These are phyloP conservation scores for Caenorhabditis imperialis DNA, from an alignment of 2,888 invertebrate species.

Conservation along the genomic window DNA sequence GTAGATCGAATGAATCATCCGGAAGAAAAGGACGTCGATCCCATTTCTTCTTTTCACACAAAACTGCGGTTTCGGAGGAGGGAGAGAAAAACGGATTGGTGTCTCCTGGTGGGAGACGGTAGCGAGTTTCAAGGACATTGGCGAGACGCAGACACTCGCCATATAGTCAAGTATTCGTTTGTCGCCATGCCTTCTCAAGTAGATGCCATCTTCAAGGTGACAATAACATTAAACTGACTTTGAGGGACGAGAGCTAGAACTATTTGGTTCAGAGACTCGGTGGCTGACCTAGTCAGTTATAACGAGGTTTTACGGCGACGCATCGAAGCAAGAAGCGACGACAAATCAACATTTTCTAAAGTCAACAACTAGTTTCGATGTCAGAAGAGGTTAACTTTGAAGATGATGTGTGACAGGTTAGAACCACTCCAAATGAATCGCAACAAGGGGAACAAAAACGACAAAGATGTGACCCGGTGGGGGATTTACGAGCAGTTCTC, in stretches of 20 bases:
- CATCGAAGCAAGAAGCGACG: conserved; percentile 13
- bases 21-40: conserved; percentile 5
- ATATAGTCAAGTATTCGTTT: conserved; percentile 48
- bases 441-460: conserved; percentile 24
- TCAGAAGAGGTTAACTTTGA: neutral
- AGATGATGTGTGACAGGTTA: conserved; percentile 6
- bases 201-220: conserved; percentile 17
- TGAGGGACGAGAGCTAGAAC: no score
- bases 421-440: conserved; percentile 8
- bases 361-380: conserved; percentile 30
- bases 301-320: conserved; percentile 21
- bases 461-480: conserved; percentile 24
- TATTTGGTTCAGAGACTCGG: no score
- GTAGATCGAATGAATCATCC: conserved; percentile 11
- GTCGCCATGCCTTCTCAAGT: conserved; percentile 45
- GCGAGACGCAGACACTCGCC: conserved; percentile 37
- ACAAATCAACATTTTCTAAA: conserved; percentile 50
- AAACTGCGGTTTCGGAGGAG: conserved; percentile 41
- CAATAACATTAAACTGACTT: no score
- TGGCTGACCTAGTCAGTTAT: conserved; percentile 39
- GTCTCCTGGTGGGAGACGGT: conserved; percentile 26
- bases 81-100: no score
- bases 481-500: conserved; percentile 47
- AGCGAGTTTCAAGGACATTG: conserved; percentile 40
- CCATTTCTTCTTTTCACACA: conserved; percentile 32